Conservation (phyloP, 2,113 vertebrate genomes). For the Apodemus sylvaticus region DNA sequence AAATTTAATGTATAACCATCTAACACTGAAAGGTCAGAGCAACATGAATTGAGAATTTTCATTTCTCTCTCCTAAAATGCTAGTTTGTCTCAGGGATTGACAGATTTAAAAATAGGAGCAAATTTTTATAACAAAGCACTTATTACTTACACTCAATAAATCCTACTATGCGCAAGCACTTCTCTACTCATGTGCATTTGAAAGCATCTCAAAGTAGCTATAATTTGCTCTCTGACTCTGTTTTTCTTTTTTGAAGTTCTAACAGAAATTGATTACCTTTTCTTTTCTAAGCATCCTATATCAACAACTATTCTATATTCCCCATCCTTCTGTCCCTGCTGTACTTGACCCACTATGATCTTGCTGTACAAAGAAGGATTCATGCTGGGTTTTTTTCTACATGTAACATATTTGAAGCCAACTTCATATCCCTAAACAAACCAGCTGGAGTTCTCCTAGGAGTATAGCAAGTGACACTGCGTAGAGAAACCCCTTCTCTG, state of each 20-base stretch:
- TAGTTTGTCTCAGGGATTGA: neutral
- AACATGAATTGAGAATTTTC: conserved; percentile 30
- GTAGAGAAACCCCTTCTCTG: neutral
- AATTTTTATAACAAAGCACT: neutral
- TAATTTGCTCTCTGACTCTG: neutral
- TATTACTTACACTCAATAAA: neutral
- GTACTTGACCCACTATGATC: neutral
- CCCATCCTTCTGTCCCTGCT: neutral
- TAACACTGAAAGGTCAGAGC: conserved; percentile 18
- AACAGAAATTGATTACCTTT: neutral
- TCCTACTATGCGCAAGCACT: neutral
- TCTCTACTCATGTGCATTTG: neutral
- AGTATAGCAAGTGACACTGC: neutral
- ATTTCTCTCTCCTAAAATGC: neutral
- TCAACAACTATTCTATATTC: neutral
- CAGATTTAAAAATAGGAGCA: neutral
- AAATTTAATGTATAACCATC: neutral
- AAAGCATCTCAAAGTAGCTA: neutral
- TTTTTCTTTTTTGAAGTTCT: neutral
- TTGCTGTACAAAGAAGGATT: neutral
- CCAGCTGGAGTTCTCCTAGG: neutral
- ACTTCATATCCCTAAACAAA: neutral
- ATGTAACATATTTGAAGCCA: neutral
- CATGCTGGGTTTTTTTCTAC: neutral
- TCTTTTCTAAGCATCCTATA: neutral